Conservation (phyloP, 2,888 invertebrate species). For the Heteromyza rotundicornis region DNA sequence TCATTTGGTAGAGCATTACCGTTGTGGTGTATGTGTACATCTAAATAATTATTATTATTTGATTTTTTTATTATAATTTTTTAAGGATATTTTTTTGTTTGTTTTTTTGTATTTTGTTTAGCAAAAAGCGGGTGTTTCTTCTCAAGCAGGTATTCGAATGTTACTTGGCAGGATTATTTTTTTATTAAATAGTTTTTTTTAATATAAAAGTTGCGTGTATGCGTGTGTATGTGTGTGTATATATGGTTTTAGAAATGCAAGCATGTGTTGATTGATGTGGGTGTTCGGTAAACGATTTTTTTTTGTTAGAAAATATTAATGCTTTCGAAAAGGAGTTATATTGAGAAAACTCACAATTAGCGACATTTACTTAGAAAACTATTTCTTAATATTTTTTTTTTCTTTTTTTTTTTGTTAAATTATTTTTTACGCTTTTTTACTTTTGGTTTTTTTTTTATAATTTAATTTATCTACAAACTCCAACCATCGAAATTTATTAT, state of each 20-base stretch:
- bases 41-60: conserved; percentile 13
- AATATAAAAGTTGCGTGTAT: conserved; percentile 47
- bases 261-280: conserved; percentile 24
- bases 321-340: neutral
- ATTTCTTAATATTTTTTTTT: conserved; percentile 14
- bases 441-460: neutral
- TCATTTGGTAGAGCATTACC: conserved; percentile 27
- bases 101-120: conserved; percentile 33
- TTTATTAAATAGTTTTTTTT: conserved; percentile 43
- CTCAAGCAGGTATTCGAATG: conserved; percentile 58
- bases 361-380: conserved; percentile 52
- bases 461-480: conserved; percentile 43
- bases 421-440: too few species aligned
- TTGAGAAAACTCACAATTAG: conserved; percentile 47
- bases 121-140: conserved; percentile 58
- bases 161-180: conserved; percentile 56
- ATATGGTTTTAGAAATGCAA: conserved; percentile 9
- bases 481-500: conserved; percentile 17
- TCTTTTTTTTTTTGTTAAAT: neutral
- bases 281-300: too few species aligned
- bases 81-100: conserved; percentile 17
- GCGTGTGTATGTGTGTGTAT: conserved; percentile 29
- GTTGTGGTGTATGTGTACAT: conserved; percentile 18
- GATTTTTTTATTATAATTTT: conserved; percentile 12
- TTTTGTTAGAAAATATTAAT: neutral